phyloP scores from a whole-genome alignment of 2,888 invertebrate genomes.

The Zygaena filipendulae region DNA sequence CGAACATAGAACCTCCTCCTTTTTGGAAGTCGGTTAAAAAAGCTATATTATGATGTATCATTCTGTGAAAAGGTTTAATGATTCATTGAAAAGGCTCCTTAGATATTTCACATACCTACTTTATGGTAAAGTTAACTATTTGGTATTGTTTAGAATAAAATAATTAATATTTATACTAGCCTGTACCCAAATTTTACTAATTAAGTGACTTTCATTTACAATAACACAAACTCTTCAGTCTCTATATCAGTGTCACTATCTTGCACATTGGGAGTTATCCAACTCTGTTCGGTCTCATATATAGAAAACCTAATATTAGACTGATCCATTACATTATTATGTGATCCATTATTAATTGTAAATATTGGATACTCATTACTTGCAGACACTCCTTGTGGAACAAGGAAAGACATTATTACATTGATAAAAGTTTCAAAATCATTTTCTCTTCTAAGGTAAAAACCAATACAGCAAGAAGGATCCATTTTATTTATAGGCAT shows the following conservation, averaged over 20 bases:
- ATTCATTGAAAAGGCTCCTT: too few relatives aligned
- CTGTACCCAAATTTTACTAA: too few relatives aligned
- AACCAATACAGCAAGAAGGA: constrained; percentile 92
- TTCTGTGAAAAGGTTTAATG: too few relatives aligned
- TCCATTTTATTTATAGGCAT: constrained; percentile 89
- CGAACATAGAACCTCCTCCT: too few relatives aligned
- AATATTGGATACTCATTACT: constrained; percentile 84
- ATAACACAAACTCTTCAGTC: constrained; percentile 78
- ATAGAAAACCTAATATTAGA: constrained; percentile 66
- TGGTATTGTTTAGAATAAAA: too few relatives aligned
- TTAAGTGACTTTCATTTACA: too few relatives aligned
- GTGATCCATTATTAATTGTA: constrained; percentile 79
- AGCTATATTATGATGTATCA: too few relatives aligned
- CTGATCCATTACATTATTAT: constrained; percentile 67
- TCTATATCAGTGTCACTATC: constrained; percentile 75
- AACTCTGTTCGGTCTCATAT: constrained; percentile 63
- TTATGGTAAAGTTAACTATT: too few relatives aligned
- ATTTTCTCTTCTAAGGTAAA: constrained; percentile 80
- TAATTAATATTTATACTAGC: too few relatives aligned
- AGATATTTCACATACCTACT: too few relatives aligned
- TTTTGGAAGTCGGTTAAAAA: too few relatives aligned
- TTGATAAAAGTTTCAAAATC: constrained; percentile 83
- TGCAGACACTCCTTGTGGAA: constrained; percentile 51
- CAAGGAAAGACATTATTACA: constrained; percentile 70
- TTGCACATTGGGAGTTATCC: constrained; percentile 51